Evolutionary conservation across 2,797 vertebrate species (phyloP).

Genomic region (Dromococcyx pavoninus): DNA sequence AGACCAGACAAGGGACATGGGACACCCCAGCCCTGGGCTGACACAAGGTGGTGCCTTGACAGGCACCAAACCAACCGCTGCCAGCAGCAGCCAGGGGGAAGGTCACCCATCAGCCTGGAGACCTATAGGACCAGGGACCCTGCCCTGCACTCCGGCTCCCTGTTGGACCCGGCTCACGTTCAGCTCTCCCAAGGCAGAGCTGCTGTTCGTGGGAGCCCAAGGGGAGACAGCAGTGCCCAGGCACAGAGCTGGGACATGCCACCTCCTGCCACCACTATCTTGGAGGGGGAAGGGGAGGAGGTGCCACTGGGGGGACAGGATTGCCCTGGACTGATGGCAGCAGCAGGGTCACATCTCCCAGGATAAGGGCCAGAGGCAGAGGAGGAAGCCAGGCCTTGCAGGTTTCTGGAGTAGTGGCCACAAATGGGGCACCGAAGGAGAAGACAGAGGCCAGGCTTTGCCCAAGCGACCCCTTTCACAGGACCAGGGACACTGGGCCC

Average conservation of each 20-base stretch:
- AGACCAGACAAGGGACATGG: neutral
- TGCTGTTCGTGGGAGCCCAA: neutral
- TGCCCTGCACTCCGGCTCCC: neutral
- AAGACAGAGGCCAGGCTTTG: neutral
- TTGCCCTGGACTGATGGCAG: neutral
- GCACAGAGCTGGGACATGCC: neutral
- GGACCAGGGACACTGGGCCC: fast-evolving
- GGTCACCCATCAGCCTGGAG: neutral
- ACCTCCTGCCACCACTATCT: fast-evolving
- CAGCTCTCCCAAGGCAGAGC: neutral
- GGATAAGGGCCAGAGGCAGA: neutral
- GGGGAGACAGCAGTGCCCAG: neutral
- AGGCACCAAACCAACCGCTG: neutral
- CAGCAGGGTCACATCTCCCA: neutral
- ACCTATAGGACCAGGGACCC: neutral
- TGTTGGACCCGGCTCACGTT: neutral
- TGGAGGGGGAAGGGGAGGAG: neutral
- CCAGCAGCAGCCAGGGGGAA: neutral
- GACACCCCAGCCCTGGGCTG: neutral
- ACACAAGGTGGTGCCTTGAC: neutral
- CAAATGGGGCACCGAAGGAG: neutral
- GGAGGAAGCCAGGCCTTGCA: neutral
- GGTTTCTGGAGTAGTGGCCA: neutral
- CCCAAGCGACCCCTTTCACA: neutral
- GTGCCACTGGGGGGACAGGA: neutral